Base-by-base conservation (phyloP, 2,888 invertebrate species). In the Colletes collaris region DNA sequence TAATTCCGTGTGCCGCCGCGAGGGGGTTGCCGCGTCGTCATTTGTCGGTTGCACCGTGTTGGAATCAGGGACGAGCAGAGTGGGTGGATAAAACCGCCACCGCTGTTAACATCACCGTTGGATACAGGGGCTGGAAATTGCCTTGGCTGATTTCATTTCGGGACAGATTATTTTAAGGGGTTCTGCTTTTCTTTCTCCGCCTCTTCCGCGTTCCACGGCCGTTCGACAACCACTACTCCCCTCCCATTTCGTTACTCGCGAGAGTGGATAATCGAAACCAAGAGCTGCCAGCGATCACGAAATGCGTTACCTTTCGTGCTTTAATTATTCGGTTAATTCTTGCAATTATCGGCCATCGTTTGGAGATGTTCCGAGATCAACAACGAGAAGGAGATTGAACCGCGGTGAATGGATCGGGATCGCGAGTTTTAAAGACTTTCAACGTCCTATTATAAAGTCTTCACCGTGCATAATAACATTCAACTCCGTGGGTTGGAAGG, bases 91-190 rank as follows among this genome's bases (percentile, higher is more conserved):
- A 88, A 86, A 85, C 83, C 86, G 79, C 78, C 86, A 77, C 77
- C 86, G 84, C 84, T 86, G 84, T 84, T 85, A 85, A 85, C 84
- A 82, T 84, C 83, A 78, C 81, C 82, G 83, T 86, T 71, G 86
- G 85, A 74, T 80, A 82, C 82, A 82, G 85, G 88, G 89, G 86
- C 88, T 90, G 91, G 91, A 92, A 92, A 92, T 92, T 92, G 91
- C 91, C 91, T 90, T 86, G 90, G 90, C 91, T 92, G 91, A 92
- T 92, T 93, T 93, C 91, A 92, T 92, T 93, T 92, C 92, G 88
- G 88, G 88, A 89, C 89, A 92, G 92, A 92, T 93, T 92, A 92
- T 92, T 93, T 92, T 91, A 92, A 92, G 91, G 86, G 83, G 80
- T 71, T 79, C 81, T 76, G 76, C 79, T 75, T 76, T 79, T 85